These are phyloP conservation scores for Rhinatrema bivittatum DNA, from an alignment of 2,797 vertebrate species.

Conservation along the genomic window DNA sequence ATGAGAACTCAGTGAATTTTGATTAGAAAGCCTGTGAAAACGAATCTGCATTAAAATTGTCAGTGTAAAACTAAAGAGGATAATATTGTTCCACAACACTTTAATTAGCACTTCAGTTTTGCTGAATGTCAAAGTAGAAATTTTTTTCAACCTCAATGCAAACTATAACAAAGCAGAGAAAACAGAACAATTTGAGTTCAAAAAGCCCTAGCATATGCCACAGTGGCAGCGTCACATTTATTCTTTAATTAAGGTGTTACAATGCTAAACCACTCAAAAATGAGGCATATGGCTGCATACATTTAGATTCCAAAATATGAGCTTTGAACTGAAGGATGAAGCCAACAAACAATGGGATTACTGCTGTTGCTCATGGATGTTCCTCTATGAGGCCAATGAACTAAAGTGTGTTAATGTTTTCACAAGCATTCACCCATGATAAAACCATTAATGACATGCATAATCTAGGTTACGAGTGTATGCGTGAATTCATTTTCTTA, in stretches of 20 bases:
- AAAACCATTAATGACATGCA: too few species aligned
- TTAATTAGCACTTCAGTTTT: conserved; percentile 27
- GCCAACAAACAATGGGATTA: not conserved
- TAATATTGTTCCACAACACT: conserved; percentile 19
- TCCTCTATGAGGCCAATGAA: not conserved
- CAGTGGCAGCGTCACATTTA: not conserved
- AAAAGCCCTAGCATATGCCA: conserved; percentile 6
- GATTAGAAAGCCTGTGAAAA: conserved; percentile 15
- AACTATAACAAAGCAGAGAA: conserved; percentile 4
- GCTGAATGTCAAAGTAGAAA: conserved; percentile 2
- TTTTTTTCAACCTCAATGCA: not conserved
- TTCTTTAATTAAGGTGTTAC: conserved; percentile 13
- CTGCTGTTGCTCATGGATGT: not conserved
- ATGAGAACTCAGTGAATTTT: conserved; percentile 17
- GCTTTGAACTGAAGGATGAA: not conserved
- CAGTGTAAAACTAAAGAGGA: conserved; percentile 20
- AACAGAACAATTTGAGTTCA: conserved; percentile 5
- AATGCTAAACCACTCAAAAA: not conserved
- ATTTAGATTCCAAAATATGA: not conserved
- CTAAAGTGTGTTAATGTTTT: too few species aligned
- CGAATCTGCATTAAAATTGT: conserved; percentile 11
- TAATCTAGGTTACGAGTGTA: too few species aligned
- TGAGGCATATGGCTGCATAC: not conserved
- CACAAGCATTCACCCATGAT: too few species aligned
- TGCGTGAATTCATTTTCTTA: too few species aligned